phyloP scores from a whole-genome alignment of 2,113 vertebrate genomes.

The Ursus arctos region DNA sequence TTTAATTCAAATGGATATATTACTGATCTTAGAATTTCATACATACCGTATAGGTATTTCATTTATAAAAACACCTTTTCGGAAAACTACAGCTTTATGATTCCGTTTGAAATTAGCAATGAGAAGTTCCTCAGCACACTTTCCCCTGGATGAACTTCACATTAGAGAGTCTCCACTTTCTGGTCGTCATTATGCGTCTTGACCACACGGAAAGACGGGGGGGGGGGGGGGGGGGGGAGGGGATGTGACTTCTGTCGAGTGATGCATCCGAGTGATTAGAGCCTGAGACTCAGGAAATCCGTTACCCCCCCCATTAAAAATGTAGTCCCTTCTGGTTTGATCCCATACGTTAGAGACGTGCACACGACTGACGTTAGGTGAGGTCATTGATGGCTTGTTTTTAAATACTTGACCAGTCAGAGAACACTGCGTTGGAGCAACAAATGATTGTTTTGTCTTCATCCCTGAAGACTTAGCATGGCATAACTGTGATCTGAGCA shows the following conservation, averaged over 20 bases:
- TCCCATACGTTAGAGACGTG: background rate
- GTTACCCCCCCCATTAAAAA: background rate
- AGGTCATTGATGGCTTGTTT: background rate
- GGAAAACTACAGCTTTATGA: background rate
- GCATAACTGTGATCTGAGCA: too few relatives aligned
- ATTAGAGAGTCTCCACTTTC: background rate
- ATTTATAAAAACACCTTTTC: background rate
- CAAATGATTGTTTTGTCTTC: background rate
- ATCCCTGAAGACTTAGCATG: background rate
- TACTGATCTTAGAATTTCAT: background rate
- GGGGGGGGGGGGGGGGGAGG: background rate
- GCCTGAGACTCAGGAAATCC: background rate
- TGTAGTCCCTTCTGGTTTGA: background rate
- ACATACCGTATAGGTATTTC: background rate
- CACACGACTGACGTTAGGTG: background rate
- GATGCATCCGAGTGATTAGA: background rate
- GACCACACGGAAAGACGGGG: background rate
- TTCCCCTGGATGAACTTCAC: background rate
- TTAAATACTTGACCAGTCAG: background rate
- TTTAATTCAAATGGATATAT: background rate
- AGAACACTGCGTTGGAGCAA: background rate
- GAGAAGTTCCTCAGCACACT: background rate
- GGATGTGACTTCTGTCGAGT: background rate
- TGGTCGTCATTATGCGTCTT: background rate
- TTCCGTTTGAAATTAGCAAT: background rate